Percentiles rank a stretch among this genome's conserved stretches.
Evolutionary conservation across 2,113 vertebrate species (phyloP).

Genomic region (Sapayoa aenigma): DNA sequence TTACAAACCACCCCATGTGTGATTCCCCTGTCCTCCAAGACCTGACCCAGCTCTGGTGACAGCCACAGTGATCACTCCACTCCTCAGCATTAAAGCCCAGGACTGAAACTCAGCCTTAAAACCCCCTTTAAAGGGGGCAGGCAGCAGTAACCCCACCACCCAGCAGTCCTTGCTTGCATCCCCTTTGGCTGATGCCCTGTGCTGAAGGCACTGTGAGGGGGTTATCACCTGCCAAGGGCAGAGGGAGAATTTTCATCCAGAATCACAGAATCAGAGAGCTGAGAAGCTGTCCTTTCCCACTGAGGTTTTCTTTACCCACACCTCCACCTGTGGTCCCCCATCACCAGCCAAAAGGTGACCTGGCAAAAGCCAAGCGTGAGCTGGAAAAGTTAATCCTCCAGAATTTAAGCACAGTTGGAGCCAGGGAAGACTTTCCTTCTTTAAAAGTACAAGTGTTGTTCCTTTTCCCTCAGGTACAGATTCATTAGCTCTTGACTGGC

Average conservation of each 20-base stretch:
- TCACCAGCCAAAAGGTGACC: neutral
- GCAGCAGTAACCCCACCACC: neutral
- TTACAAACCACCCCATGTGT: fast-evolving
- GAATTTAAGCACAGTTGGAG: constrained; percentile 26
- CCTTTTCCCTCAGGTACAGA: constrained; percentile 78
- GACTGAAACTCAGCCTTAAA: neutral
- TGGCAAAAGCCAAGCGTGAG: fast-evolving
- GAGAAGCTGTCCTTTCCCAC: neutral
- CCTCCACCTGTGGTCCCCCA: fast-evolving
- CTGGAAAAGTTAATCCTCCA: constrained; percentile 49
- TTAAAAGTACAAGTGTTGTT: constrained; percentile 79
- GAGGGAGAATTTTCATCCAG: neutral
- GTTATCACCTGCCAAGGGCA: fast-evolving
- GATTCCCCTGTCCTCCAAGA: neutral
- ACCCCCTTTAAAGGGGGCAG: neutral
- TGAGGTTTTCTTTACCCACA: neutral
- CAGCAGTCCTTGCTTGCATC: fast-evolving
- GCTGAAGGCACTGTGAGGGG: fast-evolving
- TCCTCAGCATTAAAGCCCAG: neutral
- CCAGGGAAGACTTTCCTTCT: constrained; percentile 49
- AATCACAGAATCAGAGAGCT: neutral
- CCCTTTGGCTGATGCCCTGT: fast-evolving
- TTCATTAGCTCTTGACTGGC: constrained; percentile 85
- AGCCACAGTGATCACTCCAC: fast-evolving
- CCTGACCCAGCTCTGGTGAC: neutral